Conservation (phyloP, 2,113 vertebrate genomes). For the Cebidichthys violaceus region DNA sequence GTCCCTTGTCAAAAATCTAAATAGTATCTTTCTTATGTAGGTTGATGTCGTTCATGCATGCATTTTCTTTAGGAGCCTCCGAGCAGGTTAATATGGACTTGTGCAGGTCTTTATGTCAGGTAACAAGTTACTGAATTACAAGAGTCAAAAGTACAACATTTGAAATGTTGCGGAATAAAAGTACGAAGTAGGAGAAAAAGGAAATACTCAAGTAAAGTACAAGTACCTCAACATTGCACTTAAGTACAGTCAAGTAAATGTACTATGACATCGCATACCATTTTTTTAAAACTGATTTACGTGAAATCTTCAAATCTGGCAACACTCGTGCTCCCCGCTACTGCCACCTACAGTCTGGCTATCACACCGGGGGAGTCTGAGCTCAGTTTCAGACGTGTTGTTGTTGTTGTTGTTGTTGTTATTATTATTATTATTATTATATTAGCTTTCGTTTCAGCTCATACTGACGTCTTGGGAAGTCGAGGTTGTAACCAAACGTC, state of each 20-base stretch:
- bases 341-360: background rate
- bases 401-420: too few relatives aligned
- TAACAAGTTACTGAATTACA: background rate
- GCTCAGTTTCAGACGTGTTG: too few relatives aligned
- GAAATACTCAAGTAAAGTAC: background rate
- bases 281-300: background rate
- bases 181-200: background rate
- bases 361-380: too few relatives aligned
- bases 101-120: background rate
- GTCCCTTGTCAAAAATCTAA: background rate
- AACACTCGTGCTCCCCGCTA: background rate
- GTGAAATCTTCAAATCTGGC: constrained; percentile 53
- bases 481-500: background rate
- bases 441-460: background rate
- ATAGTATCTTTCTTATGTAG: background rate
- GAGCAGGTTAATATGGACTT: background rate
- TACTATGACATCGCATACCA: background rate
- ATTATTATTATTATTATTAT: too few relatives aligned
- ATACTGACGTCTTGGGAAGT: background rate
- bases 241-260: background rate
- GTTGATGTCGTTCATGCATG: background rate
- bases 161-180: background rate
- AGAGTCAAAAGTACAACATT: background rate
- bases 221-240: background rate
- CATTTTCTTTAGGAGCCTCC: background rate